Evolutionary conservation across 2,888 invertebrate species (phyloP), one percentile per base, ranked within the genome.

Genomic region (Adelphocoris suturalis): DNA sequence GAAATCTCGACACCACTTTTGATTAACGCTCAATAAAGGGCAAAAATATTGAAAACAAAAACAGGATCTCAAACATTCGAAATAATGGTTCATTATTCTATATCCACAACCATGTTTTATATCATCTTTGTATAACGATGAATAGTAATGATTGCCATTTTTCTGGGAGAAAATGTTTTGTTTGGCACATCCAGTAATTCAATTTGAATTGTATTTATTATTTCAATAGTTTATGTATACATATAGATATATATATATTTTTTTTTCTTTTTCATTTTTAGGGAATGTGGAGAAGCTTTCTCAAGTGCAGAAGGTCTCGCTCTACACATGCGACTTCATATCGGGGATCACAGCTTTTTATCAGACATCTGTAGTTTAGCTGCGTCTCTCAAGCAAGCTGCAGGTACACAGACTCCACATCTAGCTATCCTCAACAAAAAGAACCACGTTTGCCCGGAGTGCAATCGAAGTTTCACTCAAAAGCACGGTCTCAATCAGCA

Each of bases 401-500:
- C 92, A 3, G 92, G 90, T 82, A 91, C 84, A 80, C 91, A 86
- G 91, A 93, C 93, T 89, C 91, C 37, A 52, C 93, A 93, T 93
- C 93, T 86, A 93, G 68, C 61, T 0, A 3, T 61, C 19, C 76
- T 88, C 52, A 81, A 89, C 47, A 94, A 96, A 92, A 97, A 97
- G 93, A 95, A 96, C 89, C 96, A 97, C 93, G 95, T 97, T 91
- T 97, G 97, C 92, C 95, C 95, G 46, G 96, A 97, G 92, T 97
- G 97, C 92, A 96, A 96, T 75, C 96, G 97, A 93, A 96, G 96
- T 5, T 97, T 97, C 92, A 97, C 97, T 0, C 97, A 97, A 82
- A 97, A 97, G 93, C 97, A 97, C 92, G 97, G 97, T 0, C 93
- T 97, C 7, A 94, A 96, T 90, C 97, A 97, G 92, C 97, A 97